A percentile compares a stretch with the other conserved stretches of the same genome.
These are phyloP conservation scores for Acanthopleura granulata DNA, from an alignment of 2,888 invertebrate species.

Conservation along the genomic window DNA sequence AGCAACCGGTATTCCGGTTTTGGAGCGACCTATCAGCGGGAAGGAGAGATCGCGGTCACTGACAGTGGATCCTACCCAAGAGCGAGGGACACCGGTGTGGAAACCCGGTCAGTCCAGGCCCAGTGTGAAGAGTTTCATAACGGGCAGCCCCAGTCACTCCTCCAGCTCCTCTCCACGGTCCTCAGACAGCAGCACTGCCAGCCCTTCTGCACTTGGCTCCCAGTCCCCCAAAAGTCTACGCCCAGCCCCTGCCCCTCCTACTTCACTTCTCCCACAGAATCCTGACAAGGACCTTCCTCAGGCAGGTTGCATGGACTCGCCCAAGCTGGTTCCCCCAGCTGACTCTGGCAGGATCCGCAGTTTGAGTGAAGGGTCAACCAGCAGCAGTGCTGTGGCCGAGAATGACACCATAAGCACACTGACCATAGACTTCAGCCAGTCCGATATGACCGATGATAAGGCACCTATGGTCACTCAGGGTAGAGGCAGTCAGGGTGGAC, in stretches of 20 bases:
- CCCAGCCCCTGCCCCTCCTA: slow-evolving; percentile 51
- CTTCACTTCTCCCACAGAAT: slow-evolving; percentile 47
- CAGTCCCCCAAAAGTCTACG: slow-evolving; percentile 57
- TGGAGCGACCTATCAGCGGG: slow-evolving; percentile 13
- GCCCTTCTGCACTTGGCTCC: slow-evolving; percentile 29
- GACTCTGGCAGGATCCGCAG: slow-evolving; percentile 38
- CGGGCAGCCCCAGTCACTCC: neutral
- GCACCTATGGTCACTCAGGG: neutral
- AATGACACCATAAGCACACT: neutral
- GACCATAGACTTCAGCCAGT: neutral
- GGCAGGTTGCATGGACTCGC: slow-evolving; percentile 31
- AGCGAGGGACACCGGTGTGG: neutral
- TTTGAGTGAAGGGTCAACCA: slow-evolving; percentile 36
- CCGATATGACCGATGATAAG: neutral
- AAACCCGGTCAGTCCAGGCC: neutral
- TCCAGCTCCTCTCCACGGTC: neutral
- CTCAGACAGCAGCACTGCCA: neutral
- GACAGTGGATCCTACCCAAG: slow-evolving; percentile 29
- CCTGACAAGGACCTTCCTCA: slow-evolving; percentile 29
- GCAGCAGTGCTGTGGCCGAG: too few species aligned
- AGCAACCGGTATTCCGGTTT: slow-evolving; percentile 6
- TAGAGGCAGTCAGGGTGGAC: neutral
- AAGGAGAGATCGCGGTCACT: slow-evolving; percentile 30
- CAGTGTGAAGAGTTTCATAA: neutral
- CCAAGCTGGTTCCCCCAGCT: slow-evolving; percentile 53